Evolutionary conservation across 2,113 vertebrate genomes (phyloP).

Genomic region (Alectura lathami): DNA sequence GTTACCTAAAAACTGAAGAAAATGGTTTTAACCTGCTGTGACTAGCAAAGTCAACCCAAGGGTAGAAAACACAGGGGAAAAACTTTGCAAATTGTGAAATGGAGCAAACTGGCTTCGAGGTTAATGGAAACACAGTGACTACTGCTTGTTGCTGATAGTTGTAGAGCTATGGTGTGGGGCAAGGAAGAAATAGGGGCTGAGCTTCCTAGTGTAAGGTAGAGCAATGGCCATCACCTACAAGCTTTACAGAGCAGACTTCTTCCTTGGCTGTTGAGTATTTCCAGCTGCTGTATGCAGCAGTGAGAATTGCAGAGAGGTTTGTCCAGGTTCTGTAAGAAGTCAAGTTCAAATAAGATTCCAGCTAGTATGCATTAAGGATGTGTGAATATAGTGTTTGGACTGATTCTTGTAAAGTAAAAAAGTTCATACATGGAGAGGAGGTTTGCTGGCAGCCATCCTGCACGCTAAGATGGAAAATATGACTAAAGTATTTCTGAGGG

Average conservation of each 20-base stretch:
- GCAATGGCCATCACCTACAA: not conserved
- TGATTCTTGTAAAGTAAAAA: conserved; percentile 32
- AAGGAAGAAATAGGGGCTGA: not conserved
- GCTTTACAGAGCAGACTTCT: not conserved
- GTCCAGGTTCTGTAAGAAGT: not conserved
- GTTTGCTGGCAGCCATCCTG: conserved; percentile 52
- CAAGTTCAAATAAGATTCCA: not conserved
- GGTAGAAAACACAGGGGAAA: not conserved
- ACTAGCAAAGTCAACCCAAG: not conserved
- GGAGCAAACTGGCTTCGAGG: not conserved
- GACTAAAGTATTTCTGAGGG: conserved; percentile 46
- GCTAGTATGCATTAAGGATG: conserved; percentile 23
- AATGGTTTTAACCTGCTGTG: not conserved
- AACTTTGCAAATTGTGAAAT: not conserved
- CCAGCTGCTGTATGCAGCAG: conserved; percentile 16
- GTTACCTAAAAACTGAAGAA: not conserved
- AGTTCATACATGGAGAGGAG: not conserved
- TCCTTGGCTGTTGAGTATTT: conserved; percentile 2
- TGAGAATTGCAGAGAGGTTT: not conserved
- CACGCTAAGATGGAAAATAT: conserved; percentile 56
- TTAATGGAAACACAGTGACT: not conserved
- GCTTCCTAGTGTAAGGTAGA: not conserved
- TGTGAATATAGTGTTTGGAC: conserved; percentile 13
- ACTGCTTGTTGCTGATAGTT: not conserved
- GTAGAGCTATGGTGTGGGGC: not conserved